phyloP scores from a whole-genome alignment of 2,888 invertebrate species.

The Mimachlamys varia region DNA sequence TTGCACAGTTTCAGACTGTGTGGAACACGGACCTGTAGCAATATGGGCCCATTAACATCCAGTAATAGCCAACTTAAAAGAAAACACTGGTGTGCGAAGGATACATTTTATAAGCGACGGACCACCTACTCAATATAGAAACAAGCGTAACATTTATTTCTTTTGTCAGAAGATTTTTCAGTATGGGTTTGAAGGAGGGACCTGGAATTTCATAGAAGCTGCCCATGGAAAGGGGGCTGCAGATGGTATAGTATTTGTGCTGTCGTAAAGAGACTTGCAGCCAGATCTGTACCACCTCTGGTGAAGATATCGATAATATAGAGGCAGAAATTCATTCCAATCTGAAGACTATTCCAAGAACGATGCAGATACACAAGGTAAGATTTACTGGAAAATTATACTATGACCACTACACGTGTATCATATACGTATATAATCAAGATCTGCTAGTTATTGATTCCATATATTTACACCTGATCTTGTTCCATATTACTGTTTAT shows the following conservation, averaged over 20 bases:
- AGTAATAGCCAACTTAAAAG: constrained; percentile 52
- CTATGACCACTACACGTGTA: neutral
- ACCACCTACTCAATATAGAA: constrained; percentile 78
- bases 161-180: constrained; percentile 50
- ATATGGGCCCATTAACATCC: constrained; percentile 80
- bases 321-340: neutral
- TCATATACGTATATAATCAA: neutral
- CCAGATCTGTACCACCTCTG: constrained; percentile 53
- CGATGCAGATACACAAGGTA: constrained; percentile 3
- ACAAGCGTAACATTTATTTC: constrained; percentile 78
- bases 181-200: constrained; percentile 63
- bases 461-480: neutral
- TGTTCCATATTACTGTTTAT: too few relatives aligned
- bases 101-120: constrained; percentile 75
- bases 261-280: constrained; percentile 70
- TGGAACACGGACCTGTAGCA: constrained; percentile 74
- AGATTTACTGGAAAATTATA: neutral
- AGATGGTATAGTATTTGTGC: constrained; percentile 77
- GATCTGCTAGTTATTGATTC: neutral
- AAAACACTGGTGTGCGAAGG: neutral
- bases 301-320: constrained; percentile 6
- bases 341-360: neutral
- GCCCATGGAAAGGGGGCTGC: constrained; percentile 77
- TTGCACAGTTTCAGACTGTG: constrained; percentile 73
- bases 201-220: constrained; percentile 77